Conservation (phyloP, 2,113 vertebrate species). For the Takifugu flavidus region DNA sequence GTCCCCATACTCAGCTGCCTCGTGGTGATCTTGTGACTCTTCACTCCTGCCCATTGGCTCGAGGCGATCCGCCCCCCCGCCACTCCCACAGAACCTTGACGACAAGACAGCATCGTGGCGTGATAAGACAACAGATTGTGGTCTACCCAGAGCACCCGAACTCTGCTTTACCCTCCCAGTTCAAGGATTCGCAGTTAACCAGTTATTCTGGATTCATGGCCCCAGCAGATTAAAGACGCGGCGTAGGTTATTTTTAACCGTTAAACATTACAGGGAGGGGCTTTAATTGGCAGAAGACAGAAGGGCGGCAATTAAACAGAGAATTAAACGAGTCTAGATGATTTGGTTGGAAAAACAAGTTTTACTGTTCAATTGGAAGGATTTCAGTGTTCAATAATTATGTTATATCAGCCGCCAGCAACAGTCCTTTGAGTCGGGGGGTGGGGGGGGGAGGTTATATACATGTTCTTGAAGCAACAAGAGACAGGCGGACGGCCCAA, state of each 20-base stretch:
- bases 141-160: conserved; percentile 5
- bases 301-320: neutral
- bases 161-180: neutral
- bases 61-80: neutral
- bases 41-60: conserved; percentile 5
- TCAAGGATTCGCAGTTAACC: neutral
- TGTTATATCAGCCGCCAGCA: conserved; percentile 4
- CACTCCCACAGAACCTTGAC: neutral
- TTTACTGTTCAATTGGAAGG: no score
- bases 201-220: neutral
- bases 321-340: conserved; percentile 6
- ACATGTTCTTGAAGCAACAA: no score
- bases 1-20: conserved; percentile 1
- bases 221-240: neutral
- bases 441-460: no score
- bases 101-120: neutral
- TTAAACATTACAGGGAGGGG: neutral
- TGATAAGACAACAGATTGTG: conserved; percentile 1
- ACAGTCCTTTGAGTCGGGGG: no score
- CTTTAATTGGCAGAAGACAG: neutral
- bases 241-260: neutral
- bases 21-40: conserved; percentile 50
- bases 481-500: no score
- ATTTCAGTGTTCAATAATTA: neutral
- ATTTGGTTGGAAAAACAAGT: neutral